Percentiles rank a stretch among this genome's conserved stretches.
Conservation (phyloP, 2,888 invertebrate species). For the Ctenicera cuprea region DNA sequence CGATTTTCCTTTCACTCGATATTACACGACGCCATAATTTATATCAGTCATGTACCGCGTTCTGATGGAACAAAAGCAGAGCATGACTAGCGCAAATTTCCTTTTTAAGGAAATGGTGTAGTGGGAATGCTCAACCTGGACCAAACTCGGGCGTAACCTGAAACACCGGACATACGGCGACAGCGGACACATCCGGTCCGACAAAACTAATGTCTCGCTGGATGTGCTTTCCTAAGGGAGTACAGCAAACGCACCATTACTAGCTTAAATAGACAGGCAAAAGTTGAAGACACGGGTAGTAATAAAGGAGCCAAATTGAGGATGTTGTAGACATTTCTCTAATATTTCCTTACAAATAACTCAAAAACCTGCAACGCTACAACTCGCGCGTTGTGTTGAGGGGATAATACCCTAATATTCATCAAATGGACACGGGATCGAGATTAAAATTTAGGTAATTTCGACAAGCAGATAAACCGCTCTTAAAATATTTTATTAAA, state of each 20-base stretch:
- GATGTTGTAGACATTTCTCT: neutral
- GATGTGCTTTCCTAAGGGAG: slow-evolving; percentile 25
- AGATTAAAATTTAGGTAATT: too few species aligned
- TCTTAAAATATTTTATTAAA: too few species aligned
- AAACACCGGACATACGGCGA: slow-evolving; percentile 13
- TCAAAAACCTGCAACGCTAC: neutral
- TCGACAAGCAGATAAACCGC: too few species aligned
- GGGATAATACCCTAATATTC: neutral
- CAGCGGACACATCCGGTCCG: slow-evolving; percentile 14
- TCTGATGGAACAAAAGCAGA: slow-evolving; percentile 20
- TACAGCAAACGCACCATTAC: slow-evolving; percentile 13
- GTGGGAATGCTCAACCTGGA: too few species aligned
- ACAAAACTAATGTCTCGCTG: slow-evolving; percentile 13
- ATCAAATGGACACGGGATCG: too few species aligned
- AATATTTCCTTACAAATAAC: slow-evolving; percentile 8
- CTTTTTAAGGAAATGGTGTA: neutral
- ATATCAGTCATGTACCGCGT: slow-evolving; percentile 30
- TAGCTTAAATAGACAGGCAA: slow-evolving; percentile 19
- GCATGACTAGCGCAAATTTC: slow-evolving; percentile 10
- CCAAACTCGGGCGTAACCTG: neutral
- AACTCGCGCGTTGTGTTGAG: neutral
- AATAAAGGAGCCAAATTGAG: neutral
- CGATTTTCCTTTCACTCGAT: slow-evolving; percentile 44
- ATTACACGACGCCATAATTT: slow-evolving; percentile 41
- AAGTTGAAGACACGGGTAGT: neutral